Evolutionary conservation across 2,113 vertebrate genomes (phyloP).

Genomic region (Prolemur simus): DNA sequence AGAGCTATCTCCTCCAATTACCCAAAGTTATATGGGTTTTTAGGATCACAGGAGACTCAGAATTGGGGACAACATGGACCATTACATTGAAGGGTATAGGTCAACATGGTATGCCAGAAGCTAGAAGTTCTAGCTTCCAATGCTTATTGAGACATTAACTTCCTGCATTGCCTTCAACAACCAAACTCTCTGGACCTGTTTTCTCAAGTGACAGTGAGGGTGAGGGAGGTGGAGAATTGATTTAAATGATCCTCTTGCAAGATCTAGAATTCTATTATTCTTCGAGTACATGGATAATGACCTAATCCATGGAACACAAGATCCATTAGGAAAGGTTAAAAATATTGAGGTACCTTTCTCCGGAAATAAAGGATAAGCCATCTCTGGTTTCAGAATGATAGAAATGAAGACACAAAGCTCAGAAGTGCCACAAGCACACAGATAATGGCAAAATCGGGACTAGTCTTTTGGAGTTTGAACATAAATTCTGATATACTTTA

Average conservation of each 20-base stretch:
- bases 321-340: not conserved
- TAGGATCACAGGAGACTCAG: not conserved
- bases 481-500: not conserved
- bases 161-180: not conserved
- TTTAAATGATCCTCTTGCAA: not conserved
- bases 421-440: not conserved
- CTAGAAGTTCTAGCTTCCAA: not conserved
- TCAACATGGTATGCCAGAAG: not conserved
- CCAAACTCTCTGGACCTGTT: not conserved
- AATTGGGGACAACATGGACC: not conserved
- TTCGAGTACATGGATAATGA: conserved; percentile 24
- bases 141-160: not conserved
- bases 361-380: not conserved
- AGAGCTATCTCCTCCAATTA: not conserved
- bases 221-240: not conserved
- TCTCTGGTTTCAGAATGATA: not conserved
- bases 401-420: not conserved
- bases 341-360: not conserved
- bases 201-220: not conserved
- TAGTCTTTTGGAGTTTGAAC: not conserved
- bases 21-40: not conserved
- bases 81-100: not conserved
- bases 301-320: not conserved
- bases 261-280: conserved; percentile 28
- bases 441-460: not conserved